Conservation (phyloP, 1,140 invertebrate genomes). For the Cotesia glomerata region DNA sequence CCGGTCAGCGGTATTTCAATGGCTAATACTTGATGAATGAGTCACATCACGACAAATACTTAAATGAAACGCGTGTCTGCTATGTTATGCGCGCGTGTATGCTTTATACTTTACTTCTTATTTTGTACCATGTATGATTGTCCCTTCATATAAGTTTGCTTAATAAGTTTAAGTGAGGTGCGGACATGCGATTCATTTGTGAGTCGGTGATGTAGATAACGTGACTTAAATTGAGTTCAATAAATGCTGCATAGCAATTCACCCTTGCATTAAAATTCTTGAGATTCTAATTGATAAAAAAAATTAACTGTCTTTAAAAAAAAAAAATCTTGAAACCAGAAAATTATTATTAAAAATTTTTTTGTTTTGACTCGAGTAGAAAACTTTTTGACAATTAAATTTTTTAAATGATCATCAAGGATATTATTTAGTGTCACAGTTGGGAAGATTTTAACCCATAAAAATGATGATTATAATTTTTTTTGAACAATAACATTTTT, state of each 20-base stretch:
- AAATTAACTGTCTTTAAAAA: too few species aligned
- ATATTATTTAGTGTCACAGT: too few species aligned
- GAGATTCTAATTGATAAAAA: too few species aligned
- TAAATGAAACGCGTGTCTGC: slow-evolving; percentile 13
- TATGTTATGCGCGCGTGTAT: not conserved
- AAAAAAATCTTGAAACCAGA: too few species aligned
- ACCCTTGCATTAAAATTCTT: not conserved
- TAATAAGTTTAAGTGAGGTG: slow-evolving; percentile 1
- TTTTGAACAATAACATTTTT: too few species aligned
- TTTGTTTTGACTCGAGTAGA: too few species aligned
- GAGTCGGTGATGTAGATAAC: slow-evolving; percentile 16
- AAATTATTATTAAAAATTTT: too few species aligned
- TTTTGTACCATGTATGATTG: not conserved
- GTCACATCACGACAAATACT: not conserved
- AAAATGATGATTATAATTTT: too few species aligned
- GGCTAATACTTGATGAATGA: slow-evolving; percentile 14
- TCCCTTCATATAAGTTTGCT: slow-evolving; percentile 1
- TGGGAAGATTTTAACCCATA: too few species aligned
- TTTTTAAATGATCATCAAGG: too few species aligned
- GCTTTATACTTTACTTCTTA: too few species aligned
- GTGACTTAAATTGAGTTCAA: slow-evolving; percentile 43
- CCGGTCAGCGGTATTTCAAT: not conserved
- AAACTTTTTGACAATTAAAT: too few species aligned
- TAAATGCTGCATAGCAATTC: slow-evolving; percentile 24
- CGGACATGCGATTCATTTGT: slow-evolving; percentile 34